These are phyloP conservation scores for Thecophora atra DNA, from an alignment of 2,888 invertebrate species.

Conservation along the genomic window DNA sequence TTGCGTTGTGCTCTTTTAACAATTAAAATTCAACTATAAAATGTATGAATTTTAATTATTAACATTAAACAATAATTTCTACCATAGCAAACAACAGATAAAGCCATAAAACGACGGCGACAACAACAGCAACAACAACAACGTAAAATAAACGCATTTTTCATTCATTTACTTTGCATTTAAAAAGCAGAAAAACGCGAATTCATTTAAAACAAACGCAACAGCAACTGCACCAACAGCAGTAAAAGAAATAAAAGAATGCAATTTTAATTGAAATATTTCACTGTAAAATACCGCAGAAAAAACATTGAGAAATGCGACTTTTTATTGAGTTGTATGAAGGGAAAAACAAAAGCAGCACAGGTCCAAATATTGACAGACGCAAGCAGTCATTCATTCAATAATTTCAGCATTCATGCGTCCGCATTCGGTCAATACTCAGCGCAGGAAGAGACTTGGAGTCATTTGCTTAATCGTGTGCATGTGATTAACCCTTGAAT, in stretches of 20 bases:
- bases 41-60: too few relatives aligned
- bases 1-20: too few relatives aligned
- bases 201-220: background rate
- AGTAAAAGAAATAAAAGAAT: background rate
- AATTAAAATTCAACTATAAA: too few relatives aligned
- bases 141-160: too few relatives aligned
- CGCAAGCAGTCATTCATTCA: background rate
- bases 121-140: too few relatives aligned
- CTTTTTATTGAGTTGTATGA: background rate
- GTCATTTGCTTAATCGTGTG: background rate
- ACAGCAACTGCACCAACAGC: background rate
- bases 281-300: background rate
- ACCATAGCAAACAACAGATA: too few relatives aligned
- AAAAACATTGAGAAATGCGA: background rate
- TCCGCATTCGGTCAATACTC: background rate
- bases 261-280: constrained; percentile 4
- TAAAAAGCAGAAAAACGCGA: too few relatives aligned
- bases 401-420: background rate
- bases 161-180: too few relatives aligned
- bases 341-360: background rate
- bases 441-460: background rate
- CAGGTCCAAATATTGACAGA: background rate
- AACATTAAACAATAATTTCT: too few relatives aligned
- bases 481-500: background rate
- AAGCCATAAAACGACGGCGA: too few relatives aligned